Percentiles rank a stretch among this genome's conserved stretches.
Evolutionary conservation across 2,888 invertebrate species (phyloP).

Genomic region (Philaethria dido): DNA sequence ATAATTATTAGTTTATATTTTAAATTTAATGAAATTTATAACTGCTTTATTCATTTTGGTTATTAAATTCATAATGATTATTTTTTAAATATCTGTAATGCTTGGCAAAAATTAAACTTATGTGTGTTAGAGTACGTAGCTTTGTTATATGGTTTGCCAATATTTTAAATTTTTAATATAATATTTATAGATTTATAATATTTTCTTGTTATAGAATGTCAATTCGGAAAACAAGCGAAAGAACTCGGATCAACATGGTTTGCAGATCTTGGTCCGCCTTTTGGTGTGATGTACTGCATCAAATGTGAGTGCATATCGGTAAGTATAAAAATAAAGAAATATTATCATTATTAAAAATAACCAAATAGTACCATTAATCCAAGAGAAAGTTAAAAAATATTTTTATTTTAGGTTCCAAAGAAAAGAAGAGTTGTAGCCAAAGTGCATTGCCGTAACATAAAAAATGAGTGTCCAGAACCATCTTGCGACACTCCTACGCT

Average conservation of each 20-base stretch:
- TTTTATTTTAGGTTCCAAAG: constrained; percentile 88
- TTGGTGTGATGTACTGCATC: constrained; percentile 97
- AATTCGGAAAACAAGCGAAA: constrained; percentile 93
- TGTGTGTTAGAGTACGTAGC: too few relatives aligned
- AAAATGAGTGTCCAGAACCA: constrained; percentile 95
- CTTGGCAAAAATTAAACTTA: too few relatives aligned
- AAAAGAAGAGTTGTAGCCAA: constrained; percentile 94
- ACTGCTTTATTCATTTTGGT: too few relatives aligned
- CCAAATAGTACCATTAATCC: too few relatives aligned
- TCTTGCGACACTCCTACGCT: constrained; percentile 93
- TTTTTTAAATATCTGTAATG: too few relatives aligned
- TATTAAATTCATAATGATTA: too few relatives aligned
- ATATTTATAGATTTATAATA: too few relatives aligned
- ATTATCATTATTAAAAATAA: too few relatives aligned
- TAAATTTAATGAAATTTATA: too few relatives aligned
- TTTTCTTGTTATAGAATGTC: constrained; percentile 92
- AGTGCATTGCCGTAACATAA: constrained; percentile 95
- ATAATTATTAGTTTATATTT: too few relatives aligned
- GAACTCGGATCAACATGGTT: constrained; percentile 96
- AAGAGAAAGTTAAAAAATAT: too few relatives aligned
- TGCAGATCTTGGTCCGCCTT: constrained; percentile 96
- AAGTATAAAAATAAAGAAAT: constrained; percentile 78
- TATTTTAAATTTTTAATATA: not conserved
- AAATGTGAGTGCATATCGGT: constrained; percentile 97
- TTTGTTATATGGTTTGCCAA: not conserved